Evolutionary conservation across 2,113 vertebrate genomes (phyloP).

Genomic region (Centropus bengalensis): DNA sequence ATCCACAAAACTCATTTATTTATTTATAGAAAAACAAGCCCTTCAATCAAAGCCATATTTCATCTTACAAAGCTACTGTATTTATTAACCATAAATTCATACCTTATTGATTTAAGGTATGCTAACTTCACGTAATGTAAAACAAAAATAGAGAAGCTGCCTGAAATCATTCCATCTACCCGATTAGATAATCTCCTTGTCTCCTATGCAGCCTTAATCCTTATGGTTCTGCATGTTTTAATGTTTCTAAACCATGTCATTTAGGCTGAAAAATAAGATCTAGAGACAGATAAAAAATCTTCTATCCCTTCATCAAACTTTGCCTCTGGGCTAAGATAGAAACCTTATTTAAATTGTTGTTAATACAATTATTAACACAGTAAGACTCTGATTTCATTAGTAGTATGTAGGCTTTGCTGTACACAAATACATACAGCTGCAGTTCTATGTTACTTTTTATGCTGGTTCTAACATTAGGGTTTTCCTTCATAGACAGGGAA

Average conservation of each 20-base stretch:
- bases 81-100: background rate
- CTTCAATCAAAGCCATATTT: background rate
- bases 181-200: background rate
- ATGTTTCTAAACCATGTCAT: background rate
- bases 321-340: background rate
- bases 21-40: background rate
- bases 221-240: background rate
- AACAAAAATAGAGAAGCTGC: background rate
- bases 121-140: background rate
- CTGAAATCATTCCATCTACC: background rate
- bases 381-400: background rate
- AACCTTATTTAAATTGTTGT: background rate
- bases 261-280: background rate
- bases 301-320: background rate
- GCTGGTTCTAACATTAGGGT: rapidly evolving
- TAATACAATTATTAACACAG: background rate
- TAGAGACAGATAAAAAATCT: background rate
- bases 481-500: background rate
- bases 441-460: background rate
- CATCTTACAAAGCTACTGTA: background rate
- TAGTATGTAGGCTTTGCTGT: background rate
- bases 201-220: background rate
- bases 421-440: background rate
- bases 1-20: background rate
- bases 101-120: background rate